phyloP scores from a whole-genome alignment of 2,797 vertebrate species.

The Xenops minutus region DNA sequence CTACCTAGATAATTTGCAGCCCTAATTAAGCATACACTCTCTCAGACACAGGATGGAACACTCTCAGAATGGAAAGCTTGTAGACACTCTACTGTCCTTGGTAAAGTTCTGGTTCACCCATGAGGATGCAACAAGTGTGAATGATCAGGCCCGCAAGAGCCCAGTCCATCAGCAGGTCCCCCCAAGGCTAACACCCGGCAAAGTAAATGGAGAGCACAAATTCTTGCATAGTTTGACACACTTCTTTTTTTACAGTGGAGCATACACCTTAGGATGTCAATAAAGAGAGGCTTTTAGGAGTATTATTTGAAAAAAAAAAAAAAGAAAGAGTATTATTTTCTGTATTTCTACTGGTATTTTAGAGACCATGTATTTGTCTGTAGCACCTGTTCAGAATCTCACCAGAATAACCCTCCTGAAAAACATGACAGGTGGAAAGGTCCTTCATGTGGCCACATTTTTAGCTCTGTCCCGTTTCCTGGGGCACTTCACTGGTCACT shows the following conservation, averaged over 20 bases:
- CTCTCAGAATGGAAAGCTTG: background rate
- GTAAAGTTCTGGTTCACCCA: background rate
- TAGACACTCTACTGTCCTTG: background rate
- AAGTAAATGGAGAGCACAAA: background rate
- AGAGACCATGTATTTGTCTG: background rate
- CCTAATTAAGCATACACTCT: background rate
- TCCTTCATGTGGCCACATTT: background rate
- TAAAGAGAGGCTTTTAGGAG: background rate
- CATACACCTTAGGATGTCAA: background rate
- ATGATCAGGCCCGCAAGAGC: fast-evolving
- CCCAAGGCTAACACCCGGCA: background rate
- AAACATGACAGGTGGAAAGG: background rate
- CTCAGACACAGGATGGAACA: background rate
- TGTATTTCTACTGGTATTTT: background rate
- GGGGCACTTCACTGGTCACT: background rate
- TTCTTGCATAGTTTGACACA: background rate
- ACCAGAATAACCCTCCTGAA: background rate
- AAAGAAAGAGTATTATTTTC: background rate
- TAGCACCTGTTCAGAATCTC: background rate
- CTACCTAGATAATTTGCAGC: background rate
- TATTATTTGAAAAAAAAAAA: background rate
- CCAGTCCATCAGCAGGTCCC: background rate
- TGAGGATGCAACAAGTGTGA: background rate
- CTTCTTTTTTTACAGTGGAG: background rate
- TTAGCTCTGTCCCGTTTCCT: background rate